Base-by-base conservation (phyloP, 2,797 vertebrate species). In the Esox lucius region DNA sequence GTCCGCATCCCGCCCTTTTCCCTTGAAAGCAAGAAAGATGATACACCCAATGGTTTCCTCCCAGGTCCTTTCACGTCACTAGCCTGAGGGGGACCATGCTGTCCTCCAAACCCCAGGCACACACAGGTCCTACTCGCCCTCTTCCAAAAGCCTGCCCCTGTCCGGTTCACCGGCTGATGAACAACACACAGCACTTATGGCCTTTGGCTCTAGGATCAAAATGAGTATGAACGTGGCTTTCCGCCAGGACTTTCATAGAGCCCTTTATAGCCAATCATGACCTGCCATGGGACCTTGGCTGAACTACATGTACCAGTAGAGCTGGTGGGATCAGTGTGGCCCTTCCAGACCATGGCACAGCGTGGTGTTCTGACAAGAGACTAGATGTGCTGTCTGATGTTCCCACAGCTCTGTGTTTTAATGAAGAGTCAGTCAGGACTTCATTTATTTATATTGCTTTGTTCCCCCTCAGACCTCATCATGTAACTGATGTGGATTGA, bases 11-110 rank as follows among this genome's bases (percentile, higher is more conserved):
- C 88, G 42, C 88, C 88, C 73, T 90, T 90, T 81, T 89, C 88
- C 59, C 88, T 90, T 53, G 88, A 90, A 84, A 90, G 88, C 87
- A 90, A 86, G 82, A 89, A 85, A 74, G 88, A 89, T n/a, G 87
- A 89, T 80, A 80, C 83, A 59, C 88, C 88, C 74, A 84, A 87
- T 74, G 74, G 85, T 75, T 89, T 88, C 85, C 84, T 89, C 74
- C 88, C 88, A 0, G 88, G 88, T 46, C 88, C 88, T 28, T 89
- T 86, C 81, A 75, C 83, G 68, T 81, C 88, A 35, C 75, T 87
- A 80, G 77, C 78, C 73, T 87, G 85, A 87, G 68, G 69, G 46
- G 72, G 59, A 4, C 59, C 75, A 35, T 67, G 59, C 59, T 66
- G 56, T 46, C 70, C 73, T 51, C 13, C 7, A 61, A 6, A 46